Evolutionary conservation across 2,797 vertebrate genomes (phyloP), one percentile per base, ranked within the genome.

Genomic region (Pelochelys cantorii): DNA sequence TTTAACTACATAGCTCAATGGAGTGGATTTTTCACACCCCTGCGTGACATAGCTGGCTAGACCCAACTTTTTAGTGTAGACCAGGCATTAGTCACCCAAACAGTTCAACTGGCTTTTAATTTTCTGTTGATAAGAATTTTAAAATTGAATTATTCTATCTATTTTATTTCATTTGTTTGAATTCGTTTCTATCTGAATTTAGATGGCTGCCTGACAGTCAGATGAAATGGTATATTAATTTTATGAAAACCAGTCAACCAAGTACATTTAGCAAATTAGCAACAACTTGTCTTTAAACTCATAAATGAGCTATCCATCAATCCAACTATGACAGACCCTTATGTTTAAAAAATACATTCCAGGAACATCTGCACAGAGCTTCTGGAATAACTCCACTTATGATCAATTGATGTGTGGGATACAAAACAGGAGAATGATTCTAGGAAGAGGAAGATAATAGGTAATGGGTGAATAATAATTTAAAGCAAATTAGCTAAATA

Each of bases 371-470:
- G 34, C 75, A 86, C 48, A 37, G 31, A 54, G 25, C 25, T 90
- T 90, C 79, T n/a, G 84, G 86, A 92, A 81, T 71, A 85, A 60
- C 74, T 85, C 81, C 81, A 90, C 25, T 25, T 79, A 23, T 79
- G 42, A 83, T 55, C 25, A 54, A 82, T 37, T 54, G 57, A 74
- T 77, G 48, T 37, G n/a, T 79, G 55, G 60, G 83, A 37, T 54
- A 48, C n/a, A 82, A 77, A 53, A 71, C 25, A 20, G 31, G 15
- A 65, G 62, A 84, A 84, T 10, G 56, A 81, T 42, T 89, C 29
- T 65, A 79, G 82, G 88, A 59, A 87, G 53, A 80, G 93, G 88
- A 85, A 54, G 14, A 84, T 34, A 48, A 53, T 81, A 23, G 13
- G 14, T 81, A 95, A 48, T 78, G 57, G 60, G 79, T 85, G 22